Evolutionary conservation across 2,888 invertebrate species (phyloP).

Genomic region (Onchidella celtica): DNA sequence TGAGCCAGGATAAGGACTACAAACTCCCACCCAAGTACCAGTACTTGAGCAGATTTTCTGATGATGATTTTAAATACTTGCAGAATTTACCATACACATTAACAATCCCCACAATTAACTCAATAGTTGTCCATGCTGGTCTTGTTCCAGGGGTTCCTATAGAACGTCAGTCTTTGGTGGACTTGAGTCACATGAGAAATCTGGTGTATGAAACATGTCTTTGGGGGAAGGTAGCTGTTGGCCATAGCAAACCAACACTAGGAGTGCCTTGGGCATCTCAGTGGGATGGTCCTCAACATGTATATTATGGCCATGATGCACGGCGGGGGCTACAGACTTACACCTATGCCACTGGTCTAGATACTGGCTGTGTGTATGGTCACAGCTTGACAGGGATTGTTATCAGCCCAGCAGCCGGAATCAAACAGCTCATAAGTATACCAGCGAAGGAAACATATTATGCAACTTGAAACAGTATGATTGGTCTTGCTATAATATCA

Average conservation of each 20-base stretch:
- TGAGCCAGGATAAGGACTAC: conserved; percentile 52
- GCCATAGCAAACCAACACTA: conserved; percentile 56
- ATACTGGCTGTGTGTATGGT: conserved; percentile 80
- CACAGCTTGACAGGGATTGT: conserved; percentile 69
- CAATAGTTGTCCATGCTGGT: conserved; percentile 78
- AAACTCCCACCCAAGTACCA: conserved; percentile 61
- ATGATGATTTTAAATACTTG: conserved; percentile 72
- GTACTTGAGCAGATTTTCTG: conserved; percentile 71
- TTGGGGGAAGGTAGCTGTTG: conserved; percentile 58
- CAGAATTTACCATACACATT: conserved; percentile 78
- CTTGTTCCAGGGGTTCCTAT: conserved; percentile 74
- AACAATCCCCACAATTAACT: conserved; percentile 71
- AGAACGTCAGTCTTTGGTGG: conserved; percentile 64
- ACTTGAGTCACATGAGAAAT: conserved; percentile 77
- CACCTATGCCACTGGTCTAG: conserved; percentile 78
- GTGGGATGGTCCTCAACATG: conserved; percentile 79
- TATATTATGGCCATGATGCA: conserved; percentile 80
- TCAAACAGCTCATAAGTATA: conserved; percentile 16
- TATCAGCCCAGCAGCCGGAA: background rate
- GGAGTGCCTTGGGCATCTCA: conserved; percentile 76
- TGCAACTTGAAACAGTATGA: background rate
- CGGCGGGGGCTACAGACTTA: conserved; percentile 70
- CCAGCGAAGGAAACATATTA: conserved; percentile 23
- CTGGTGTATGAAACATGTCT: conserved; percentile 59
- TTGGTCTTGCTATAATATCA: no score